phyloP scores from a whole-genome alignment of 1,140 invertebrate species.

The Rhyacophila brunnea region DNA sequence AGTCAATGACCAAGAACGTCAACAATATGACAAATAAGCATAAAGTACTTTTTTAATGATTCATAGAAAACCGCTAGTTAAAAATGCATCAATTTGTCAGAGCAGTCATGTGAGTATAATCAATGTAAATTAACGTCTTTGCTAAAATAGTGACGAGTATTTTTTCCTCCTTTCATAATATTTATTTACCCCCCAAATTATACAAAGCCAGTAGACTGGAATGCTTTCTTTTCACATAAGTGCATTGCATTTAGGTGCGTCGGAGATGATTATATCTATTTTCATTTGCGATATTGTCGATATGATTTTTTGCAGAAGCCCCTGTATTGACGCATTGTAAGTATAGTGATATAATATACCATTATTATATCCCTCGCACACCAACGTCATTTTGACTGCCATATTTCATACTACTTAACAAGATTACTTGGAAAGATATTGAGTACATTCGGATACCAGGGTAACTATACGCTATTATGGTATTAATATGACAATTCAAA shows the following conservation, averaged over 20 bases:
- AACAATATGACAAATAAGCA: too few relatives aligned
- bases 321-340: background rate
- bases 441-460: background rate
- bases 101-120: too few relatives aligned
- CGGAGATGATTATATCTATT: constrained; percentile 12
- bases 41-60: too few relatives aligned
- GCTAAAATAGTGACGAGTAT: too few relatives aligned
- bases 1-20: too few relatives aligned
- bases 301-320: constrained; percentile 17
- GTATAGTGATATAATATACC: too few relatives aligned
- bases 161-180: background rate
- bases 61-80: too few relatives aligned
- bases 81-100: too few relatives aligned
- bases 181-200: background rate
- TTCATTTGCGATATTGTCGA: constrained; percentile 10
- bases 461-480: too few relatives aligned
- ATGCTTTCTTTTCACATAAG: background rate
- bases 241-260: constrained; percentile 16
- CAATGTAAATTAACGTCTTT: too few relatives aligned
- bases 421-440: constrained; percentile 12
- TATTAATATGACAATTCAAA: too few relatives aligned
- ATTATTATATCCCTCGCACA: too few relatives aligned
- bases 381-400: background rate
- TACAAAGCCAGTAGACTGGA: background rate
- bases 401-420: constrained; percentile 22